These are phyloP conservation scores for Oxyscelio sp. DNA, from an alignment of 2,888 invertebrate species.

Conservation along the genomic window DNA sequence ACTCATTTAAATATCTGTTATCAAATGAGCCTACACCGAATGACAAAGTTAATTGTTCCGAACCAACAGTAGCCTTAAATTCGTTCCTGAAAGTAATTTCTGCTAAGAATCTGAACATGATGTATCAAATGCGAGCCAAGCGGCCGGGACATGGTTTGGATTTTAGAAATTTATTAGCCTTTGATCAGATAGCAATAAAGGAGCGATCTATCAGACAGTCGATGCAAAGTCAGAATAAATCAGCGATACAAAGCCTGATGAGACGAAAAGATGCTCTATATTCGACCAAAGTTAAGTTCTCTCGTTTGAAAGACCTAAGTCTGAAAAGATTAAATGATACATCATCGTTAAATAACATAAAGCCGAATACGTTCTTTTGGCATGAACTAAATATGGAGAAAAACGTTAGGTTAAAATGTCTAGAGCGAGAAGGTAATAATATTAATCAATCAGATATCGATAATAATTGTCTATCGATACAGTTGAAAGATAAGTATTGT, in stretches of 20 bases:
- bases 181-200: too few species aligned
- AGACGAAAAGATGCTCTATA: background rate
- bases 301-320: background rate
- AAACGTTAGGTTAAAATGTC: background rate
- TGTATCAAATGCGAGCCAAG: too few species aligned
- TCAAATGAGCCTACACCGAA: background rate
- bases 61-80: conserved; percentile 29
- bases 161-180: too few species aligned
- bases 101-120: too few species aligned
- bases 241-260: too few species aligned
- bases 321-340: background rate
- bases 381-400: background rate
- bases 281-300: background rate
- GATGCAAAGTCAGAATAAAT: too few species aligned
- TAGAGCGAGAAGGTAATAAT: background rate
- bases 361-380: background rate
- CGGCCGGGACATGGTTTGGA: too few species aligned
- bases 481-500: background rate
- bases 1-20: conserved; percentile 4
- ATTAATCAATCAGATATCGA: background rate
- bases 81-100: background rate
- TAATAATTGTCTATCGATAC: background rate
- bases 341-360: background rate
- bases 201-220: too few species aligned
- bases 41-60: conserved; percentile 8